Base-by-base conservation (phyloP, 2,888 invertebrate genomes). In the Pristionchus fissidentatus region DNA sequence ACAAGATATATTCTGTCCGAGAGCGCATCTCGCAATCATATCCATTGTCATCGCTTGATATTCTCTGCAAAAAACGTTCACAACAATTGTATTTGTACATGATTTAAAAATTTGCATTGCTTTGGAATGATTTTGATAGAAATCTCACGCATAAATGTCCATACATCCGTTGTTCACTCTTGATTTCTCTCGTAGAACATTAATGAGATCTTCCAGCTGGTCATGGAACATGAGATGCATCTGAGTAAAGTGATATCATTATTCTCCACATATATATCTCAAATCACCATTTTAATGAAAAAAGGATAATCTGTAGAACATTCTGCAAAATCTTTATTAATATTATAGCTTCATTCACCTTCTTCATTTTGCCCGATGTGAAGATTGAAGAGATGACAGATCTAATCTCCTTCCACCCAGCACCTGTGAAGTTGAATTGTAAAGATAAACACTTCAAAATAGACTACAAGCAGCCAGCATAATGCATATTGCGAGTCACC, bases 311-410 rank as follows among this genome's bases (percentile, higher is more conserved):
- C n/a, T n/a, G n/a, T n/a, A n/a, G n/a, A n/a, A n/a, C n/a, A n/a
- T n/a, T n/a, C n/a, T n/a, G n/a, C n/a, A 75, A 38, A 55, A 35
- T 70, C 1, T n/a, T 60, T 22, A 4, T 60, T 43, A 43, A 22
- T n/a, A n/a, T n/a, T n/a, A n/a, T n/a, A n/a, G n/a, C n/a, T 32
- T 35, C 52, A 62, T 0, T 2, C 2, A 88, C 88, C 81, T 84
- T 81, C 91, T 95, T 95, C 77, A 95, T 92, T 92, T 95, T 95
- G 8, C 94, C 95, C 0, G 95, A 94, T 0, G 95, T 94, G 90
- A 95, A 95, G 0, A 95, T 94, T 0, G 95, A 95, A 0, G 95
- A 94, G 89, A 95, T 92, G 88, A 95, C 95, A 0, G 94, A 88
- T 26, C 95, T 93, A 38, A 95, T 92, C 77, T 93, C 93, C 90